Evolutionary conservation across 23 tunicate genomes (phyloP), one percentile per base, ranked within the genome.

Genomic region (Trididemnum nubilum): DNA sequence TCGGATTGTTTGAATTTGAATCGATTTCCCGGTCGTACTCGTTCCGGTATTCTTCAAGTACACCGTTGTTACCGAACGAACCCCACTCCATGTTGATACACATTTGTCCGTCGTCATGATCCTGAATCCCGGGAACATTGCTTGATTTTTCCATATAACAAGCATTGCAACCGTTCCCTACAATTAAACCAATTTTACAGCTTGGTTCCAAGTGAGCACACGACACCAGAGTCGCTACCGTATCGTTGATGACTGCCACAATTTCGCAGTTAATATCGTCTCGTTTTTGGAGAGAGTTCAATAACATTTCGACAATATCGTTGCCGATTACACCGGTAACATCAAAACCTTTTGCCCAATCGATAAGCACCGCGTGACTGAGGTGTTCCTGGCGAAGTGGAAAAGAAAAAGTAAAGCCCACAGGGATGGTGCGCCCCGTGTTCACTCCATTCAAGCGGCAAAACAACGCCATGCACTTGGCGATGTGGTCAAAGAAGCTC

Each of bases 261-360:
- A 81, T 64, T 37, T 81, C 37, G 77, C 85, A 81, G 39, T 81
- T 81, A 26, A 81, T 36, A 50, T 81, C 77, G 65, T 64, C 65
- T 5, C 73, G 40, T 31, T 87, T 80, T 28, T 49, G 66, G 28
- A 90, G 36, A 1, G 96, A 86, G 23, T 75, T 84, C 29, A 64
- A 40, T 5, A 94, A 80, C 87, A 94, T 51, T 35, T 38, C 67
- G 9, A 89, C 98, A 0, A 94, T 85, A 39, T 94, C 94, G 49
- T 88, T 54, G 18, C 98, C 98, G 38, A 80, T 86, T 1, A 94
- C 98, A 24, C 90, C 94, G 1, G 81, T 39, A 2, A 92, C 98
- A 26, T 89, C 77, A 65, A 88, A 94, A 35, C 98, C 98, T 67
- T 94, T 94, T 37, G 98, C 91, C 98, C 98, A 94, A 25, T 81